phyloP scores from a whole-genome alignment of 2,797 vertebrate genomes.

The Crotalus adamanteus region DNA sequence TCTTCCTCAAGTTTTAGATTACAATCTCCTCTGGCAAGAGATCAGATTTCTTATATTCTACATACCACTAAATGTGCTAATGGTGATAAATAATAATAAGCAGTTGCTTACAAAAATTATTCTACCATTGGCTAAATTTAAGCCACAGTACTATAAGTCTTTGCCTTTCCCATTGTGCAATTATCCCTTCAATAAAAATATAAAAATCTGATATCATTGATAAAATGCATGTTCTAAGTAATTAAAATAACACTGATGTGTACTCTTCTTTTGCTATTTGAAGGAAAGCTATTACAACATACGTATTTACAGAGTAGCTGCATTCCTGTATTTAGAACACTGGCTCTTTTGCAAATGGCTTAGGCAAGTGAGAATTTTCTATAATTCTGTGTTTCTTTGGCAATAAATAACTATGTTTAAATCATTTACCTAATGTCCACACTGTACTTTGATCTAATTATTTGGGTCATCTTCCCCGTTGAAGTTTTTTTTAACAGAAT shows the following conservation, averaged over 20 bases:
- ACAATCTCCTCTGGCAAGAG: not conserved
- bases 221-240: not conserved
- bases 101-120: not conserved
- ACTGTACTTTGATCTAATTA: not conserved
- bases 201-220: not conserved
- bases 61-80: not conserved
- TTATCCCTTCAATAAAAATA: not conserved
- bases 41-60: not conserved
- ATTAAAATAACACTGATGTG: not conserved
- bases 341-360: not conserved
- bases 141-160: not conserved
- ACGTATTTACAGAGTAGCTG: not conserved
- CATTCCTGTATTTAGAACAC: not conserved
- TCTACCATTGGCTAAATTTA: not conserved
- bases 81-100: not conserved
- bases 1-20: not conserved
- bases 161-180: not conserved
- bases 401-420: not conserved
- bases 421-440: not conserved
- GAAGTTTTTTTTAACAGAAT: not conserved
- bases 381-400: not conserved
- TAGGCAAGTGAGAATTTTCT: not conserved
- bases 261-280: not conserved
- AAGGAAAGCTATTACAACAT: not conserved
- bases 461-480: rapidly evolving